Base-by-base conservation (phyloP, 1,140 invertebrate species). In the Popillia japonica region DNA sequence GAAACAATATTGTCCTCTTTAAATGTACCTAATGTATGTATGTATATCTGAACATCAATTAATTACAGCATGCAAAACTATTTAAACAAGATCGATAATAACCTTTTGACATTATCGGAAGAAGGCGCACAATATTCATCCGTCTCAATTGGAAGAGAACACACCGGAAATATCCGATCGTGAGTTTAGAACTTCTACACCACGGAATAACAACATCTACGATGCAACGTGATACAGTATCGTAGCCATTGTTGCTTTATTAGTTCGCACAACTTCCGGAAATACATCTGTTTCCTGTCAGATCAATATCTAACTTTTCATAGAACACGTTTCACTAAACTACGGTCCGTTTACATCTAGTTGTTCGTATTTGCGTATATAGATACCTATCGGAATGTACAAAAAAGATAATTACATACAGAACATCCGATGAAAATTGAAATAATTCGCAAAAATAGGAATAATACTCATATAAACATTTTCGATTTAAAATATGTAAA, bases 221-320 rank as follows among this genome's bases (percentile, higher is more conserved):
- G 14, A 9, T 68, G 22, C 61, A 34, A 68, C 22, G 22, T 68
- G 17, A 34, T 27, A 68, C 48, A 55, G 48, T n/a, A 68, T 34
- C 22, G 27, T 7, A 23, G 22, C 61, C 61, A 34, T 68, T 68
- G 61, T 68, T 68, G 61, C 22, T 68, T 27, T 34, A 68, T 68
- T 68, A 68, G 61, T 68, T 68, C 61, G 61, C 61, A 27, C 61
- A 68, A 68, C 61, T 68, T 68, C 61, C 61, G 61, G 61, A 68
- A 68, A 22, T 68, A 68, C 61, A 68, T 68, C 61, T 68, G 61
- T 27, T 68, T 27, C 22, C 61, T 68, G 61, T 68, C 61, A 68
- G 61, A 68, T 68, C 27, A 22, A 68, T 68, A 68, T 68, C 27
- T 34, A 68, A 68, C 20, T n/a, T 22, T 23, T 34, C 61, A 27